These are phyloP conservation scores for Onthophagus taurus DNA, from an alignment of 1,140 invertebrate genomes.

Conservation along the genomic window DNA sequence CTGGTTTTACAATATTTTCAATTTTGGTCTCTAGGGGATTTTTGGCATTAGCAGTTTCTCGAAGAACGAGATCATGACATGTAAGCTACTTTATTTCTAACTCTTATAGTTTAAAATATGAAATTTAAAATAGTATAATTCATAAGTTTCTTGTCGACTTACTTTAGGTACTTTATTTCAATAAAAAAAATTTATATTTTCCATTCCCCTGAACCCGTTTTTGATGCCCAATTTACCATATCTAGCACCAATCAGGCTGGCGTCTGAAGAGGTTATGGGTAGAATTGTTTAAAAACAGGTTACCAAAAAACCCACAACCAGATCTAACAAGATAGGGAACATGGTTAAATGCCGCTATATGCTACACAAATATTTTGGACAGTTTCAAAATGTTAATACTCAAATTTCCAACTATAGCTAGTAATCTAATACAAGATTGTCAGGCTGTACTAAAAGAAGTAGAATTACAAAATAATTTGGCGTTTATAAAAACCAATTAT, in stretches of 20 bases:
- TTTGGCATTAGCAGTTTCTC: not conserved
- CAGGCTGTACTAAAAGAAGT: conserved; percentile 5
- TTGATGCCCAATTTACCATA: no score
- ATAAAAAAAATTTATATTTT: not conserved
- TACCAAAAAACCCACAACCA: conserved; percentile 32
- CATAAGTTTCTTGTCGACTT: not conserved
- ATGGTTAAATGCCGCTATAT: conserved; percentile 34
- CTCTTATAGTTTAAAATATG: not conserved
- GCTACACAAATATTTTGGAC: conserved; percentile 30
- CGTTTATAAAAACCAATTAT: conserved; percentile 5
- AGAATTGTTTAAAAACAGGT: conserved; percentile 26
- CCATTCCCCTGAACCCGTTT: no score
- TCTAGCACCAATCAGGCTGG: no score
- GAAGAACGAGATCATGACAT: not conserved
- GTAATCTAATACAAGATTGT: conserved; percentile 4
- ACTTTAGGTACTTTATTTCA: not conserved
- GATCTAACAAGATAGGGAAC: conserved; percentile 37
- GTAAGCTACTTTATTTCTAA: no score
- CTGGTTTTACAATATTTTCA: not conserved
- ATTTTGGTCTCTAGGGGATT: not conserved
- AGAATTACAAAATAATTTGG: conserved; percentile 7
- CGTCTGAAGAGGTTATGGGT: no score
- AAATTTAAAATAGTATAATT: not conserved
- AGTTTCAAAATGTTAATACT: not conserved
- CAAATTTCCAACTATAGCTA: conserved; percentile 1